phyloP scores from a whole-genome alignment of 2,888 invertebrate species.

The Yponomeuta sedellus region DNA sequence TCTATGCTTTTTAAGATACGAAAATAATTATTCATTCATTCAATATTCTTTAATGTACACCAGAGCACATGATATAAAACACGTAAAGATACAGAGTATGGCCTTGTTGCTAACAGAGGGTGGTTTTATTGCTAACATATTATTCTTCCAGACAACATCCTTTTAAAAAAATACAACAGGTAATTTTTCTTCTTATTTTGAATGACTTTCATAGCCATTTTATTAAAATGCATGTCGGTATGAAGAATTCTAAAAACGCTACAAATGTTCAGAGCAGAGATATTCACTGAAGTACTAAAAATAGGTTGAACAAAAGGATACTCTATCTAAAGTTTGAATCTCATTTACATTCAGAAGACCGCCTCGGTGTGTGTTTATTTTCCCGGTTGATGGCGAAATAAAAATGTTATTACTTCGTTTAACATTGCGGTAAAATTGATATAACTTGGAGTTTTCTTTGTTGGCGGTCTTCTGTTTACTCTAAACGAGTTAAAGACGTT shows the following conservation, averaged over 20 bases:
- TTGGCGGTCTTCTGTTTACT: conserved; percentile 40
- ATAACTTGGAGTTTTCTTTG: conserved; percentile 43
- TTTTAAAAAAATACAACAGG: no score
- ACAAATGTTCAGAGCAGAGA: background rate
- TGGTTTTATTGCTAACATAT: no score
- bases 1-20: no score
- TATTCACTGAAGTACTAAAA: background rate
- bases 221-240: background rate
- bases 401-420: conserved; percentile 53
- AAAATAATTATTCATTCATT: no score
- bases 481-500: conserved; percentile 26
- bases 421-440: conserved; percentile 49
- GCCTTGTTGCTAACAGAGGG: no score
- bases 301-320: conserved; percentile 2
- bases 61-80: no score
- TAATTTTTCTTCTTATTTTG: no score
- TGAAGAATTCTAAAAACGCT: background rate
- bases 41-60: no score
- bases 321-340: conserved; percentile 19
- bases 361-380: conserved; percentile 35
- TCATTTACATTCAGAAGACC: conserved; percentile 29
- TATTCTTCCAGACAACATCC: no score
- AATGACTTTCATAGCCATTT: background rate
- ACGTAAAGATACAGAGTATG: no score
- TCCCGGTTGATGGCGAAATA: conserved; percentile 43